Evolutionary conservation across 2,797 vertebrate species (phyloP).

Genomic region (Acomys russatus): DNA sequence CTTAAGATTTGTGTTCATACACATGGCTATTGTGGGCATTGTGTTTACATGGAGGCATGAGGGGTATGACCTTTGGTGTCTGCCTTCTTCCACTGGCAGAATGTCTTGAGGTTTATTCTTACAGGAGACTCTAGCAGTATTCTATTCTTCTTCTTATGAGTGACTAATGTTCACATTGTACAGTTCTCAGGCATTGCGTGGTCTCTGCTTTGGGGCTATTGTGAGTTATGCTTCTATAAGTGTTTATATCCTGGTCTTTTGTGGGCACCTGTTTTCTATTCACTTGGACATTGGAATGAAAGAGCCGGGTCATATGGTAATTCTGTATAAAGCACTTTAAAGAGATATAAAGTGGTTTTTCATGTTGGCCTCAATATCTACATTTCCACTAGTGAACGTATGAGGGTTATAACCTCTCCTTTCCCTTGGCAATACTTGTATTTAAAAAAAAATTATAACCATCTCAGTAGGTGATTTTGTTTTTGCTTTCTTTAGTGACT

Average conservation of each 20-base stretch:
- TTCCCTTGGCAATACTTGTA: neutral
- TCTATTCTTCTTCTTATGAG: neutral
- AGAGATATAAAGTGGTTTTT: neutral
- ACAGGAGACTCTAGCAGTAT: accelerated
- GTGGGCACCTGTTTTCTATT: neutral
- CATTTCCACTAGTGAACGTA: neutral
- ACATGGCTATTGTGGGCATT: neutral
- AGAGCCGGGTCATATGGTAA: neutral
- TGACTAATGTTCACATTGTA: neutral
- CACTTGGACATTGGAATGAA: neutral
- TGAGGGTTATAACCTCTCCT: neutral
- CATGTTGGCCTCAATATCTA: neutral
- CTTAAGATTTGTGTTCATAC: neutral
- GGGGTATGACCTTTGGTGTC: neutral
- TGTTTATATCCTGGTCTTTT: neutral
- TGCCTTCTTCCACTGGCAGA: neutral
- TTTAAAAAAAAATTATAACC: neutral
- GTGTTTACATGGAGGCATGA: neutral
- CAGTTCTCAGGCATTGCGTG: neutral
- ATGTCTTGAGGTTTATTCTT: neutral
- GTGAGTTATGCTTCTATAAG: neutral
- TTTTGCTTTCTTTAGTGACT: neutral
- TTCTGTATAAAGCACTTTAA: constrained; percentile 1
- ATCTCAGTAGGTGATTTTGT: neutral
- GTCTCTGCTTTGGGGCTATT: neutral